Percentiles rank a stretch among this genome's conserved stretches.
phyloP scores from a whole-genome alignment of 64 coral and sea anemone species.

The Astreopora myriophthalma region DNA sequence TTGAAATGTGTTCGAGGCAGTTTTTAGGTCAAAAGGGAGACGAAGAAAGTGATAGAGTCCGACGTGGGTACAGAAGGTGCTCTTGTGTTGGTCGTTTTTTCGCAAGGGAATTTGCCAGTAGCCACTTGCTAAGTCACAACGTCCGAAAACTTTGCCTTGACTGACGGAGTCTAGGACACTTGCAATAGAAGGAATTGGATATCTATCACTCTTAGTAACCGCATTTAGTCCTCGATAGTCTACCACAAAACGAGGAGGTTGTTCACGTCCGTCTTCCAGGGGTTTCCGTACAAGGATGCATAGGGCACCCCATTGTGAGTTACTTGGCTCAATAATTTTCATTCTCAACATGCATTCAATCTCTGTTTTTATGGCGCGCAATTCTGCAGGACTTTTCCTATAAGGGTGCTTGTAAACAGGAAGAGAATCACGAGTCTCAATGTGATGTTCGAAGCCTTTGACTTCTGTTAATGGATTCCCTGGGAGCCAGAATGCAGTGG shows the following conservation, averaged over 20 bases:
- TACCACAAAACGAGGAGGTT: slow-evolving; percentile 46
- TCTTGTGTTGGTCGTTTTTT: slow-evolving; percentile 5
- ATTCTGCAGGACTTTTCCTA: slow-evolving; percentile 6
- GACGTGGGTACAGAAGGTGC: background rate
- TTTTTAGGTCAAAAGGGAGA: slow-evolving; percentile 21
- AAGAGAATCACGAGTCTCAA: slow-evolving; percentile 26
- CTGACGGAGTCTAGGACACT: too few relatives aligned
- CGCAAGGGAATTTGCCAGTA: background rate
- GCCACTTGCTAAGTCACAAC: too few relatives aligned
- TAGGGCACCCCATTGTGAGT: slow-evolving; percentile 23
- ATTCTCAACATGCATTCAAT: slow-evolving; percentile 29
- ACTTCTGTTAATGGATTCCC: background rate
- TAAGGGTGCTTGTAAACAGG: slow-evolving; percentile 33
- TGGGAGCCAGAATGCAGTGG: slow-evolving; percentile 35
- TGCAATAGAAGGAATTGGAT: background rate
- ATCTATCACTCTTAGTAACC: slow-evolving; percentile 24
- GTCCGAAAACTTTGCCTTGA: too few relatives aligned
- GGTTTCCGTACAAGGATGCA: slow-evolving; percentile 14
- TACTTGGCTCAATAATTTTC: slow-evolving; percentile 39
- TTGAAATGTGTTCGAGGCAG: slow-evolving; percentile 30
- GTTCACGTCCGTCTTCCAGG: background rate
- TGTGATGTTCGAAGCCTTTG: slow-evolving; percentile 9
- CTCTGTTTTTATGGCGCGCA: background rate
- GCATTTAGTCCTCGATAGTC: slow-evolving; percentile 24
- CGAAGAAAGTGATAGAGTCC: background rate